Conservation (phyloP, 2,888 invertebrate genomes). For the Drosophila kuntzei region DNA sequence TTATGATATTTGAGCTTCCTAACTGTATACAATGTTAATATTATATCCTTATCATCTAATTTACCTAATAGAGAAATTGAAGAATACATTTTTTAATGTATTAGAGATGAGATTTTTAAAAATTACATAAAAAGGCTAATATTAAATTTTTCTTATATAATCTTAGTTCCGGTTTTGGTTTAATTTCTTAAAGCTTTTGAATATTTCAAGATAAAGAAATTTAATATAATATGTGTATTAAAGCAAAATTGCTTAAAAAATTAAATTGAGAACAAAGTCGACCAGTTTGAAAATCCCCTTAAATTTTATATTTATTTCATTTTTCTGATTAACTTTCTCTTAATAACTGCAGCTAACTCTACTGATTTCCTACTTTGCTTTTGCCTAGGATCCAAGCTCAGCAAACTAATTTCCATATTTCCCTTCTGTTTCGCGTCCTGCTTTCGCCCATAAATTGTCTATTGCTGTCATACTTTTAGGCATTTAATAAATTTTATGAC, state of each 20-base stretch:
- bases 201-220: too few relatives aligned
- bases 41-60: too few relatives aligned
- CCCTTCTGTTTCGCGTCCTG: constrained; percentile 15
- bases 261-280: background rate
- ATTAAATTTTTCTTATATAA: too few relatives aligned
- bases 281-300: background rate
- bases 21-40: too few relatives aligned
- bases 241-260: background rate
- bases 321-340: constrained; percentile 10
- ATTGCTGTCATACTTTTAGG: constrained; percentile 79
- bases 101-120: too few relatives aligned
- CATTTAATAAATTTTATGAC: constrained; percentile 80
- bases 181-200: too few relatives aligned
- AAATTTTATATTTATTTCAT: constrained; percentile 4
- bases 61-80: too few relatives aligned
- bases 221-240: too few relatives aligned
- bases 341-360: constrained; percentile 10
- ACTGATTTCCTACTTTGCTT: constrained; percentile 20
- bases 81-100: too few relatives aligned
- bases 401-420: constrained; percentile 57
- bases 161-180: too few relatives aligned
- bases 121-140: too few relatives aligned
- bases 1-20: too few relatives aligned
- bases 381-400: constrained; percentile 21
- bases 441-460: constrained; percentile 68